These are phyloP conservation scores for Todiramphus chloris DNA, from an alignment of 2,113 vertebrate species.

Conservation along the genomic window DNA sequence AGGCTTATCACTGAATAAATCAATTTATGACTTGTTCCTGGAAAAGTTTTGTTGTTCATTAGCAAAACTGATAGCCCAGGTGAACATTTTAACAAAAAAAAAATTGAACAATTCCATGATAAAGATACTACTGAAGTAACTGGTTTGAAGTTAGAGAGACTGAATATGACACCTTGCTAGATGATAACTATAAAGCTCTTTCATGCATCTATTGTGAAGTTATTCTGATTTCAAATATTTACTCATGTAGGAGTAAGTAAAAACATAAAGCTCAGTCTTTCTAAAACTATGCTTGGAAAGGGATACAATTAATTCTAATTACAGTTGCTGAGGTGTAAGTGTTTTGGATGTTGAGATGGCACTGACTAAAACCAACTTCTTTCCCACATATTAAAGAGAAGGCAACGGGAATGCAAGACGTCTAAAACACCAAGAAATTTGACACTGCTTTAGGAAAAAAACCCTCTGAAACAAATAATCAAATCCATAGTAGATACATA, in stretches of 20 bases:
- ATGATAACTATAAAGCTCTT: background rate
- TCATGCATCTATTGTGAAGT: background rate
- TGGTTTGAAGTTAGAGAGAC: background rate
- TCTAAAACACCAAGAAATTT: background rate
- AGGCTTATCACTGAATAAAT: background rate
- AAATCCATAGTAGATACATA: accelerated
- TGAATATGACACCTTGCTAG: background rate
- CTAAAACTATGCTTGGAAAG: background rate
- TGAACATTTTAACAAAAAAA: background rate
- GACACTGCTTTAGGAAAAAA: background rate
- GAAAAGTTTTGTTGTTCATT: background rate
- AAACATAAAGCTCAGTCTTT: background rate
- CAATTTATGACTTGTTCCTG: background rate
- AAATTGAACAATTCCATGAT: background rate
- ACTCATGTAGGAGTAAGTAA: background rate
- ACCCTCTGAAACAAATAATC: background rate
- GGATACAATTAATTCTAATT: background rate
- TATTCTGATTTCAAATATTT: background rate
- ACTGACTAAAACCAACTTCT: background rate
- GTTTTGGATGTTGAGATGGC: background rate
- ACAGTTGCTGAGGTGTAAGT: background rate
- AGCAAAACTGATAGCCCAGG: background rate
- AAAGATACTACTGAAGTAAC: background rate
- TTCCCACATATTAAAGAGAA: background rate
- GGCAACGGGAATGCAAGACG: background rate